A percentile compares a stretch with the other conserved stretches of the same genome.
Evolutionary conservation across 2,797 vertebrate species (phyloP).

Genomic region (Bradypodion ventrale): DNA sequence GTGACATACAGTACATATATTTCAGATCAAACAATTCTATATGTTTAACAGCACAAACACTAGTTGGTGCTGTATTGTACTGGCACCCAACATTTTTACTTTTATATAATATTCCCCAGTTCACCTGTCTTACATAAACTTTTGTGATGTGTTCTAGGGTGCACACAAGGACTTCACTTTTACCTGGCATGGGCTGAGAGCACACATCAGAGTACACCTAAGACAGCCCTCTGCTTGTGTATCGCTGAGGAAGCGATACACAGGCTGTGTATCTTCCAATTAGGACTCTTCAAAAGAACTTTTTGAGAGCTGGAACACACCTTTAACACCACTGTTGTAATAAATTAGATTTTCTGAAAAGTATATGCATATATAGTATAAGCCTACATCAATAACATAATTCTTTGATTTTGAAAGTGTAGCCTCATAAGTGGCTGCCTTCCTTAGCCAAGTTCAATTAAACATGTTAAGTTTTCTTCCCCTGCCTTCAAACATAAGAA

Average conservation of each 20-base stretch:
- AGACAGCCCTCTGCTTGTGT: not conserved
- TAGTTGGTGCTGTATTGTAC: not conserved
- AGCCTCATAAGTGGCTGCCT: constrained; percentile 30
- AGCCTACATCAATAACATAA: constrained; percentile 3
- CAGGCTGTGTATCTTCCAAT: not conserved
- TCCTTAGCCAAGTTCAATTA: constrained; percentile 19
- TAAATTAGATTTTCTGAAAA: not conserved
- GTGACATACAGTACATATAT: not conserved
- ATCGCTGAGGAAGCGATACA: not conserved
- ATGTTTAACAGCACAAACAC: not conserved
- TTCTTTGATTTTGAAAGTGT: constrained; percentile 20
- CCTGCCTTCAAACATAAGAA: not conserved
- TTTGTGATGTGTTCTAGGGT: not conserved
- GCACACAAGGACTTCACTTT: not conserved
- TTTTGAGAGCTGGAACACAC: too few species aligned
- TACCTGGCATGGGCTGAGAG: not conserved
- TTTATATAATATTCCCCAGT: not conserved
- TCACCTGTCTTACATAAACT: not conserved
- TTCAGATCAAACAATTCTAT: not conserved
- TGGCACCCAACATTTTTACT: not conserved
- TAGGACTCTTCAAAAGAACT: not conserved
- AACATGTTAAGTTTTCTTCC: not conserved
- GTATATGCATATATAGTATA: not conserved
- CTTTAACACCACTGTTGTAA: not conserved
- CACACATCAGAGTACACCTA: not conserved